Evolutionary conservation across 2,888 invertebrate genomes (phyloP), one percentile per base, ranked within the genome.

Genomic region (Drosophila lutescens): DNA sequence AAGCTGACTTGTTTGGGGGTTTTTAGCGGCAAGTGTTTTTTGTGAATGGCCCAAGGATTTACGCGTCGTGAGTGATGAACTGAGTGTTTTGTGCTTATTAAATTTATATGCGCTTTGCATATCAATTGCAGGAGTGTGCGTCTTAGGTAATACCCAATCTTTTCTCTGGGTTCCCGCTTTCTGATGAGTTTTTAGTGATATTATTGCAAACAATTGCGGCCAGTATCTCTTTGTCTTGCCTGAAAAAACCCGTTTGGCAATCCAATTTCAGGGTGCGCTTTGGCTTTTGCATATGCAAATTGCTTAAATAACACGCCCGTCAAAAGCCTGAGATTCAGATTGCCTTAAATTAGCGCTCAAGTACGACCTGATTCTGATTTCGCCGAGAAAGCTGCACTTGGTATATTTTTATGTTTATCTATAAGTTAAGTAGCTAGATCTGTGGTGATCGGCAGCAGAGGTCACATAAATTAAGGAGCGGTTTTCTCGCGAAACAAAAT

Each of bases 301-400:
- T 76, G 65, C 63, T 71, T 76, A 66, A 78, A 67, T 65, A 67
- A 71, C 46, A 41, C 66, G 69, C 50, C 55, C 77, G 67, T 70
- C 57, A 87, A 66, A 60, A 57, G 68, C 38, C 41, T 15, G 41
- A 23, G 62, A 49, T 60, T 59, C 58, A 55, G 66, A 79, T 76
- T 79, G 69, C 59, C 57, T 43, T 84, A 84, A 85, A 86, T 86
- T 74, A 76, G 74, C 62, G 67, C 65, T 86, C 87, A 86, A 88
- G 85, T 78, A 77, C 89, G 74, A 86, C 85, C 76, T 79, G 82
- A 78, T 78, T 81, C 74, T 73, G 74, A 77, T 81, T 77, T 77
- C 32, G 56, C 47, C 62, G 57, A 59, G 54, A 67, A 63, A 67
- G 55, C 70, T 65, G 58, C 47, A 62, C 59, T 72, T 47, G 46